Base-by-base conservation (phyloP, 1,140 invertebrate species). In the Ceratosolen fusciceps region DNA sequence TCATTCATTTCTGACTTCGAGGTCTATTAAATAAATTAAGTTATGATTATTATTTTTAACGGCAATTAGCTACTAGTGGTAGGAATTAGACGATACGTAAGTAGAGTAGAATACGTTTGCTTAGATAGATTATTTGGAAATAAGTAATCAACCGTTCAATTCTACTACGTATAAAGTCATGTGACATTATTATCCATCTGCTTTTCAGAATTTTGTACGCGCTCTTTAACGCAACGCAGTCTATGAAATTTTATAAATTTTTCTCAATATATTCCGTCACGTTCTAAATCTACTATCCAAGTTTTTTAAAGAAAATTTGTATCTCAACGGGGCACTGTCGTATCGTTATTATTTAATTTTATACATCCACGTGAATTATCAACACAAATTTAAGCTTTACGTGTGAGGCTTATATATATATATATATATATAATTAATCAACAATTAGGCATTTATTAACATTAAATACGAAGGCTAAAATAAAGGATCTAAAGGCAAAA, bases 201-300 rank as follows among this genome's bases (percentile, higher is more conserved):
- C 16, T 65, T 37, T 65, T 65, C 34, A 65, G 34, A 65, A 65
- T 65, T 65, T 65, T 65, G 31, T 65, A 56, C 31, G 56, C 37
- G 47, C 67, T 65, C 43, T 21, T 67, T 47, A 26, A 65, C 54
- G 39, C 49, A 24, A 34, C 39, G 43, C 19, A 39, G 49, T 54
- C 43, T 67, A 67, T 19, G 26, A 58, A 67, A n/a, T 68, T 75
- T 49, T 54, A 29, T 67, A 76, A 67, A 67, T n/a, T 43, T 60
- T n/a, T 56, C 49, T 74, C 12, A 37, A 58, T 56, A n/a, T 60
- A 26, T 34, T 54, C n/a, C 26, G 14, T n/a, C n/a, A 74, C 24
- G 34, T 29, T 29, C 19, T 19, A 26, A 3, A 58, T 24, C 14
- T 2, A n/a, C n/a, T n/a, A n/a, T n/a, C 60, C 37, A n/a, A 74